Evolutionary conservation across 2,797 vertebrate species (phyloP), one percentile per base, ranked within the genome.

Genomic region (Urocyon cinereoargenteus): DNA sequence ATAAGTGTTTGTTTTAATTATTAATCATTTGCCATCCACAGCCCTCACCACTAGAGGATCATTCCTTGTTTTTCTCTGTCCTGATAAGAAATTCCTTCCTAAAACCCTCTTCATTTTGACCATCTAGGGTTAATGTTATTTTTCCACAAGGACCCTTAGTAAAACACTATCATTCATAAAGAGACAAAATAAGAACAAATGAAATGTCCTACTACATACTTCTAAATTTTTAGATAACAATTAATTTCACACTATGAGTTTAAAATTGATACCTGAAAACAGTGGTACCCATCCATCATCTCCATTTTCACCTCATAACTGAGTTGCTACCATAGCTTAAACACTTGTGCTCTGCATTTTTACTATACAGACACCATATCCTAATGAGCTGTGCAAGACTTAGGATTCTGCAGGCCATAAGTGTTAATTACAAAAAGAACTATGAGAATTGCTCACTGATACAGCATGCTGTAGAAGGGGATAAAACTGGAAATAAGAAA

Each of bases 91-190:
- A 83, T 78, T 73, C 16, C 31, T 70, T 68, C 49, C 45, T 91
- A 88, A 82, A 59, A 34, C 24, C 91, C 16, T 86, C 40, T 62
- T 49, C 18, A 28, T 36, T 72, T 49, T 57, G 87, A 61, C 28
- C 7, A 89, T 72, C 4, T 34, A 51, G 19, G 13, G 4, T 72
- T 0, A 94, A 79, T n/a, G 84, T 88, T 88, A 21, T 75, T 85
- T 83, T 84, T 31, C 11, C 6, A 22, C 1, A 24, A 79, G 51
- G 18, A 53, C 21, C 28, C 34, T 53, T 62, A 28, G 12, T 68
- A 57, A 95, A 97, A 87, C 40, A 82, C 10, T 57, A 82, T 78
- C 62, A 68, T 4, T 93, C 26, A 90, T 77, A 79, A 88, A 85
- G 21, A 92, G 72, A 86, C 22, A 90, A 95, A 87, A 26, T 13